These are phyloP conservation scores for Rhamphomyia laevipes DNA, from an alignment of 2,888 invertebrate species.

Conservation along the genomic window DNA sequence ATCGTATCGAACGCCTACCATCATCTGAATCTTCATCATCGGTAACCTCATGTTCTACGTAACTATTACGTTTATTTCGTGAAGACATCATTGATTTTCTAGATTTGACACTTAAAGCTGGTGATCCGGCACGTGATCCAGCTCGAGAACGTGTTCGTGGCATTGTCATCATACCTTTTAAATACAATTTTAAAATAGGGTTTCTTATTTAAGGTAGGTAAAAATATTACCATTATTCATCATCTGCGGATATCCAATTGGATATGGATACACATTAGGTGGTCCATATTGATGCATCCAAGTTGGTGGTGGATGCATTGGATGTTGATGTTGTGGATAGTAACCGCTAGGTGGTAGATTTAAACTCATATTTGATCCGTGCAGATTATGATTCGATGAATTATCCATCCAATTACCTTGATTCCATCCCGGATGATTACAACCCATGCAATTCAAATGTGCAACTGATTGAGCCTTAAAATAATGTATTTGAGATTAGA, in stretches of 20 bases:
- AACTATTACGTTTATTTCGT: constrained; percentile 39
- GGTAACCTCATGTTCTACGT: constrained; percentile 40
- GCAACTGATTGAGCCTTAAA: constrained; percentile 61
- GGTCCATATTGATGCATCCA: constrained; percentile 16
- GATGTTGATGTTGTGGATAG: constrained; percentile 20
- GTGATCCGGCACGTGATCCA: constrained; percentile 50
- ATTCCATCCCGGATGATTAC: constrained; percentile 36
- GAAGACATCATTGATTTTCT: constrained; percentile 53
- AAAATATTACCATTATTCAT: constrained; percentile 33
- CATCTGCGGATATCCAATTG: constrained; percentile 32
- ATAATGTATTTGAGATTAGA: neutral
- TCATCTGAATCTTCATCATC: constrained; percentile 54
- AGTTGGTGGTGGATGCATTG: constrained; percentile 36
- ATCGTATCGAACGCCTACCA: constrained; percentile 35
- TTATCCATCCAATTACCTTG: constrained; percentile 28
- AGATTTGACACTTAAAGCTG: constrained; percentile 56
- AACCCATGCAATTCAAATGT: constrained; percentile 49
- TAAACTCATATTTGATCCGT: constrained; percentile 45
- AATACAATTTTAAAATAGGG: neutral
- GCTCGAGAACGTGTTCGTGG: constrained; percentile 38
- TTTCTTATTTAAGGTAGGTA: neutral
- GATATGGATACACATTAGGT: constrained; percentile 31
- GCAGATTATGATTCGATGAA: constrained; percentile 29
- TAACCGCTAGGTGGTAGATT: constrained; percentile 39
- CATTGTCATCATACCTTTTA: constrained; percentile 23